Evolutionary conservation across 2,888 invertebrate genomes (phyloP).

Genomic region (Heliconius ethilla): DNA sequence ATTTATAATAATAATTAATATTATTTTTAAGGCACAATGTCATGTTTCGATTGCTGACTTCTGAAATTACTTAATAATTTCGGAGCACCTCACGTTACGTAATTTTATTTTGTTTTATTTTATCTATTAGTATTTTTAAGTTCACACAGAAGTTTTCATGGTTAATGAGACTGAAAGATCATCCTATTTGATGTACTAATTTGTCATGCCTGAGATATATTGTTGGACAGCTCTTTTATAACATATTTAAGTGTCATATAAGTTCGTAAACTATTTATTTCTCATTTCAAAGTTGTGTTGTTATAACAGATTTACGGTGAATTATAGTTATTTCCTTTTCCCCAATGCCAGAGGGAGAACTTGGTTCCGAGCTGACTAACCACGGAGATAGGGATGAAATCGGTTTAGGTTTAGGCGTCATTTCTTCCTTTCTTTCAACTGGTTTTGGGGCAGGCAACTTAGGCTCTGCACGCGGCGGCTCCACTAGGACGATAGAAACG

Average conservation of each 20-base stretch:
- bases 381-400: conserved; percentile 89
- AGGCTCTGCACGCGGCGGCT: conserved; percentile 68
- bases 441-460: conserved; percentile 74
- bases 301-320: conserved; percentile 92
- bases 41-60: conserved; percentile 46
- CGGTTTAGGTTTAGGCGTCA: conserved; percentile 81
- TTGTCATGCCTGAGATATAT: not conserved
- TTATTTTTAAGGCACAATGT: conserved; percentile 46
- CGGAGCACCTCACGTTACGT: conserved; percentile 49
- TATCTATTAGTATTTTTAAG: not conserved
- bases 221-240: not conserved
- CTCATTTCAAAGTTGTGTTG: conserved; percentile 85
- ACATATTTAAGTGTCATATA: not conserved
- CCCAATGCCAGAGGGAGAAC: conserved; percentile 84
- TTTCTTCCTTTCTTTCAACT: conserved; percentile 76
- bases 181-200: not conserved
- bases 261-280: not conserved
- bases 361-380: conserved; percentile 89
- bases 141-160: not conserved
- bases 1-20: conserved; percentile 25
- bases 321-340: conserved; percentile 86
- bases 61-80: conserved; percentile 52
- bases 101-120: not conserved
- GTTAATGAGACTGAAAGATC: not conserved
- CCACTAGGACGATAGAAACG: conserved; percentile 78